Conservation (phyloP, 1,140 invertebrate genomes). For the Lineus longissimus region DNA sequence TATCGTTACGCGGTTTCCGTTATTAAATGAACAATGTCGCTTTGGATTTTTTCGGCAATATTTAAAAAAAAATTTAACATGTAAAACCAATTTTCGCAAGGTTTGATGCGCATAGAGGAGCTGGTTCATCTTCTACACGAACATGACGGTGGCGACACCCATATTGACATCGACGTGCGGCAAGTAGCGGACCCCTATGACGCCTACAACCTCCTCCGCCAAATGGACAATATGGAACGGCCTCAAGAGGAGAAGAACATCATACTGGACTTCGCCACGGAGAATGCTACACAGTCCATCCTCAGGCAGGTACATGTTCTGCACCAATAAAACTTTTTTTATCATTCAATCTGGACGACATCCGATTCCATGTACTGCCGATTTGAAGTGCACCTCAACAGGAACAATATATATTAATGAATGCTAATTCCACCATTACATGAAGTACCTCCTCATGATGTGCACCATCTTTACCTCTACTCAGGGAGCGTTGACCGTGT, state of each 20-base stretch:
- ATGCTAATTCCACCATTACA: too few relatives aligned
- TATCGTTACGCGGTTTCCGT: too few relatives aligned
- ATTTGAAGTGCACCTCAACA: too few relatives aligned
- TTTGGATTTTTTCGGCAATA: too few relatives aligned
- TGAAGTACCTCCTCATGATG: too few relatives aligned
- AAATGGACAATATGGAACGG: constrained; percentile 1
- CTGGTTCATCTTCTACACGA: background rate
- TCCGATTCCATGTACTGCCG: too few relatives aligned
- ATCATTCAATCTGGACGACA: background rate
- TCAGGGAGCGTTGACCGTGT: too few relatives aligned
- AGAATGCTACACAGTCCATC: constrained; percentile 10
- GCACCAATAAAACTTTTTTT: background rate
- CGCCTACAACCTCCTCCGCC: constrained; percentile 6
- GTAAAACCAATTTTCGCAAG: too few relatives aligned
- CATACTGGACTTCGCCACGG: constrained; percentile 17
- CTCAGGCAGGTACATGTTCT: constrained; percentile 15
- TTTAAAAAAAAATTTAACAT: too few relatives aligned
- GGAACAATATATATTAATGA: too few relatives aligned
- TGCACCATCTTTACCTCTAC: too few relatives aligned
- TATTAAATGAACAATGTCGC: too few relatives aligned
- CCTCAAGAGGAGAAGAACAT: constrained; percentile 10
- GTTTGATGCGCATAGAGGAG: background rate
- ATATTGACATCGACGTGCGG: background rate
- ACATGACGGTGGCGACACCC: background rate
- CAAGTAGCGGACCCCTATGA: background rate